Base-by-base conservation (phyloP, 2,888 invertebrate species). In the Salticus scenicus region DNA sequence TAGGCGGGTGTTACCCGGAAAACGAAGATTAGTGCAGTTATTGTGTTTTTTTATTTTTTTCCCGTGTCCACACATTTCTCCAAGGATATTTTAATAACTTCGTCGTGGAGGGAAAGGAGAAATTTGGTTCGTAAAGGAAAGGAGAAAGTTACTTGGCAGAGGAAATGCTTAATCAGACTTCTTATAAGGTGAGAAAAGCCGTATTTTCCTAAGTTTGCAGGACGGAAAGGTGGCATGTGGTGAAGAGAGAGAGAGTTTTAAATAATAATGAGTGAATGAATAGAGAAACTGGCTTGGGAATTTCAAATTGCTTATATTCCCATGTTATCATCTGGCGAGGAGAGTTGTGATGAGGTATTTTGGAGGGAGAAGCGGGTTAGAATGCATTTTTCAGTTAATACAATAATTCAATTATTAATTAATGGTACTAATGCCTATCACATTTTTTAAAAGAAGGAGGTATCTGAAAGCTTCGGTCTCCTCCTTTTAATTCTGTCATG, bases 81-180 rank as follows among this genome's bases (percentile, higher is more conserved):
- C 31, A 51, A 79, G 80, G 64, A 70, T 64, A 80, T 81, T 81
- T 81, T 81, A 81, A 81, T 81, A 83, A 77, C 51, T 63, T 31
- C n/a, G 57, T 7, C 27, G 71, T 30, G 1, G 41, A 27, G 41
- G 74, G n/a, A 37, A 20, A 28, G 72, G 33, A 27, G 66, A 20
- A 33, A 37, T 42, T 64, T 47, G 47, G 37, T 63, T 71, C 51
- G 10, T 10, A 17, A 42, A 28, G 64, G 72, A 57, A 24, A 57
- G 57, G 24, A 24, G 17, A 47, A 73, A 73, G 73, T 63, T 73
- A 69, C 27, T 31, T 76, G 10, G n/a, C 12, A 24, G 66, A 31
- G 17, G 33, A 30, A 42, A n/a, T 47, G 28, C 67, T 24, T 77
- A 69, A 77, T 77, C 69, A 77, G 77, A 57, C 70, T 70, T 57